These are phyloP conservation scores for Metopia argyrocephala DNA, from an alignment of 2,888 invertebrate species.

Conservation along the genomic window DNA sequence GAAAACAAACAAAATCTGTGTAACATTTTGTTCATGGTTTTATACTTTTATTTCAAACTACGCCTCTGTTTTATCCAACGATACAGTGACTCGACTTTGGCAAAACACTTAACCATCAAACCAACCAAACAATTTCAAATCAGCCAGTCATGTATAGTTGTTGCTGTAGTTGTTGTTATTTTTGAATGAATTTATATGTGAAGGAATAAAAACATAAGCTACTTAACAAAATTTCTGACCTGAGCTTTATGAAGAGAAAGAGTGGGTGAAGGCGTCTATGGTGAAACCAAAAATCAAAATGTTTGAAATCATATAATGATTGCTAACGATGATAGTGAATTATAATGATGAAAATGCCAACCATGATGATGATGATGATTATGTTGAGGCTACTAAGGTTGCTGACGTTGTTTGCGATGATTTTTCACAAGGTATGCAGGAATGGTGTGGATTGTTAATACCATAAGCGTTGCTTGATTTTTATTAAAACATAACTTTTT, in stretches of 20 bases:
- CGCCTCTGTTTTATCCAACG: not conserved
- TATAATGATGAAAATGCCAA: constrained; percentile 12
- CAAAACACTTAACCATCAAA: constrained; percentile 18
- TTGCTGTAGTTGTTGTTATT: not conserved
- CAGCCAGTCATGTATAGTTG: constrained; percentile 10
- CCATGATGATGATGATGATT: constrained; percentile 10
- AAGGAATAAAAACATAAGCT: constrained; percentile 53
- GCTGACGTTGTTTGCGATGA: not conserved
- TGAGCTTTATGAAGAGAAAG: not conserved
- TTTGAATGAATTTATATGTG: not conserved
- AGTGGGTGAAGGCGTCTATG: not conserved
- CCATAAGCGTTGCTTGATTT: not conserved
- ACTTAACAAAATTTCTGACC: constrained; percentile 50
- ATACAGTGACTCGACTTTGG: not conserved
- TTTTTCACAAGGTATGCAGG: constrained; percentile 20
- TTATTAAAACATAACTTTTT: constrained; percentile 35
- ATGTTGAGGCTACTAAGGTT: not conserved
- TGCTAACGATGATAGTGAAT: too few species aligned
- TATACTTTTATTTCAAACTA: not conserved
- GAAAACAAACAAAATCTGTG: too few species aligned
- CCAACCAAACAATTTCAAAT: not conserved
- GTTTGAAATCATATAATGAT: constrained; percentile 43
- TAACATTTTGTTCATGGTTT: too few species aligned
- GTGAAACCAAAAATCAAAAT: constrained; percentile 54
- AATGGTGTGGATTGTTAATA: not conserved